phyloP scores from a whole-genome alignment of 2,113 vertebrate genomes.

The Apus apus region DNA sequence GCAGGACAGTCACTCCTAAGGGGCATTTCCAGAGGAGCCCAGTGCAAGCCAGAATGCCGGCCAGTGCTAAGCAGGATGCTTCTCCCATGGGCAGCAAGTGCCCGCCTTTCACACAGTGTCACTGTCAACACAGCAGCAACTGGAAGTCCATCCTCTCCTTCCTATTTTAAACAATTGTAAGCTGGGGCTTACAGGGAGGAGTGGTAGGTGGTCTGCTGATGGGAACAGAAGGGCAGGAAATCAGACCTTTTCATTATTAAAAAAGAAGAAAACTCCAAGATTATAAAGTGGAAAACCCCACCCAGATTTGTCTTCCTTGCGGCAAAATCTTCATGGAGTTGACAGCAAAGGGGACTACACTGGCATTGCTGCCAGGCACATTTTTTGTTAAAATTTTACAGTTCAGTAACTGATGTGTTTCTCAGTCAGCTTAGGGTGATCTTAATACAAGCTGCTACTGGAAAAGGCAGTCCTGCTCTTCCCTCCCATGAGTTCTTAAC shows the following conservation, averaged over 20 bases:
- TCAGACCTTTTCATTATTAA: background rate
- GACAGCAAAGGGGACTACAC: background rate
- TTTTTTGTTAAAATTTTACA: background rate
- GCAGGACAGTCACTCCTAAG: background rate
- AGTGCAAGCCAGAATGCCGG: fast-evolving
- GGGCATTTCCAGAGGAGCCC: background rate
- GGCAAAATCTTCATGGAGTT: background rate
- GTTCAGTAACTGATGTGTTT: slow-evolving; percentile 1
- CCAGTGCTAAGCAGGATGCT: fast-evolving
- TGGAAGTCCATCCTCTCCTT: background rate
- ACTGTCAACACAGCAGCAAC: background rate
- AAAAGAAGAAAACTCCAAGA: fast-evolving
- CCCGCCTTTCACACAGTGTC: background rate
- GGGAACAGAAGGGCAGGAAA: background rate
- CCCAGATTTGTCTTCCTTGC: background rate
- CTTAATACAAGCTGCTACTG: slow-evolving; percentile 3
- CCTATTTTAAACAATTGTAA: background rate
- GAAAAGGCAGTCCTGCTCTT: background rate
- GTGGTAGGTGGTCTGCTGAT: background rate
- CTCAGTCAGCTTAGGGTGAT: slow-evolving; percentile 11
- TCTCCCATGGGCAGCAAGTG: background rate
- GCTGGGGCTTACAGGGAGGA: background rate
- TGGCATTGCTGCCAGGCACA: background rate
- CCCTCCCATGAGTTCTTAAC: background rate
- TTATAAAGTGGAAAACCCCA: background rate